Base-by-base conservation (phyloP, 2,888 invertebrate genomes). In the Apantesis nais region DNA sequence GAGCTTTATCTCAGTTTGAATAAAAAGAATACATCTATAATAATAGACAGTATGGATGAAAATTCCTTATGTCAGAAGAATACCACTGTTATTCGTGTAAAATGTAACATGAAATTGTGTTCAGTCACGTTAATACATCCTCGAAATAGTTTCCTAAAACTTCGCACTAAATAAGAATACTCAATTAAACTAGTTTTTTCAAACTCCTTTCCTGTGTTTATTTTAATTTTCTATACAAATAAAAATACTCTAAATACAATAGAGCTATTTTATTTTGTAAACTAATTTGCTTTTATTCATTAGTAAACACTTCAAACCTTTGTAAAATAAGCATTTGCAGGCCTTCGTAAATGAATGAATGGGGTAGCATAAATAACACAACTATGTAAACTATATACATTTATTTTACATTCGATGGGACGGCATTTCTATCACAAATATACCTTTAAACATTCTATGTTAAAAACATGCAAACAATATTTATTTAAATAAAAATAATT, bases 341-440 rank as follows among this genome's bases (percentile, higher is more conserved):
- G 58, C 29, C 25, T 58, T 58, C 58, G 5, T 25, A 29, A 58
- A 3, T 58, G 29, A 58, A 58, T 58, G 66, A 55, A 31, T n/a
- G 52, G 22, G 55, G 22, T 7, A 65, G 14, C 11, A 25, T 55
- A 65, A 66, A 34, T 55, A 29, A 66, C 9, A 41, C 48, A 31
- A 34, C 25, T 37, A 55, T 34, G 25, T 31, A 7, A 37, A 25
- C 37, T 66, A 52, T 66, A 55, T 66, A 66, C 66, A 66, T 66
- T 66, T 66, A 66, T 66, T 66, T 66, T 55, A 66, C 66, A 66
- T 52, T 66, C 66, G 66, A 37, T 66, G 66, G 66, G 66, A 66
- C 66, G 55, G 55, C 25, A 55, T 66, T 25, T 66, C n/a, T 66
- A 66, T 66, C 55, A 66, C 66, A 55, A 52, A 55, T 66, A 55